Percentiles rank a stretch among this genome's conserved stretches.
Conservation (phyloP, 1,140 invertebrate genomes). For the Nylanderia fulva region DNA sequence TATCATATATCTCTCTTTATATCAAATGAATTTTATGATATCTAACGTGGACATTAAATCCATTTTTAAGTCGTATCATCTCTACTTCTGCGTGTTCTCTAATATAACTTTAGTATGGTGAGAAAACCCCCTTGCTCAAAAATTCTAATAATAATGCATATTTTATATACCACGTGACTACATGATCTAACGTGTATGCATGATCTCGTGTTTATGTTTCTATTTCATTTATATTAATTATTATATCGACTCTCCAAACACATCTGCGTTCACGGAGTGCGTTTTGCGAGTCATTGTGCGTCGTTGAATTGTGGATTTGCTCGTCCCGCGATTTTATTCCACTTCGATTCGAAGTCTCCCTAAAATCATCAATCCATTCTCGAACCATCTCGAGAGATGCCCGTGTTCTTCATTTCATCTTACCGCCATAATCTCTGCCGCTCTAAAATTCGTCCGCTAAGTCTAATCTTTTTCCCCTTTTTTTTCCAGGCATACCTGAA, state of each 20-base stretch:
- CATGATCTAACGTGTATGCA: conserved; percentile 31
- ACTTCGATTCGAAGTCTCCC: conserved; percentile 17
- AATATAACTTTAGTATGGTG: not conserved
- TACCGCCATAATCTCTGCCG: not conserved
- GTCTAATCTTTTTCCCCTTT: not conserved
- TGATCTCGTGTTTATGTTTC: conserved; percentile 51
- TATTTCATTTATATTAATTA: conserved; percentile 68
- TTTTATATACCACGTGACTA: conserved; percentile 55
- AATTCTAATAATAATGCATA: conserved; percentile 70
- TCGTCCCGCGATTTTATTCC: conserved; percentile 29
- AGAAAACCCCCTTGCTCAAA: conserved; percentile 12
- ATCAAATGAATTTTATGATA: conserved; percentile 14
- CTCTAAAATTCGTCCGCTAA: not conserved
- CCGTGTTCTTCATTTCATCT: conserved; percentile 42
- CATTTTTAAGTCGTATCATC: not conserved
- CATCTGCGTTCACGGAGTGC: conserved; percentile 85
- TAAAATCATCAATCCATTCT: conserved; percentile 74
- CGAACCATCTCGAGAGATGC: conserved; percentile 68
- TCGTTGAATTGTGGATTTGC: conserved; percentile 82
- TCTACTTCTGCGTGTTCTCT: conserved; percentile 24
- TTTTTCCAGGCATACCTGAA: conserved; percentile 23
- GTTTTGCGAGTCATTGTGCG: conserved; percentile 85
- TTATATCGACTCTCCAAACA: conserved; percentile 82
- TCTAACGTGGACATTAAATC: conserved; percentile 16
- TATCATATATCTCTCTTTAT: not conserved